phyloP scores from a whole-genome alignment of 2,888 invertebrate genomes.

The Drosophila conformis region DNA sequence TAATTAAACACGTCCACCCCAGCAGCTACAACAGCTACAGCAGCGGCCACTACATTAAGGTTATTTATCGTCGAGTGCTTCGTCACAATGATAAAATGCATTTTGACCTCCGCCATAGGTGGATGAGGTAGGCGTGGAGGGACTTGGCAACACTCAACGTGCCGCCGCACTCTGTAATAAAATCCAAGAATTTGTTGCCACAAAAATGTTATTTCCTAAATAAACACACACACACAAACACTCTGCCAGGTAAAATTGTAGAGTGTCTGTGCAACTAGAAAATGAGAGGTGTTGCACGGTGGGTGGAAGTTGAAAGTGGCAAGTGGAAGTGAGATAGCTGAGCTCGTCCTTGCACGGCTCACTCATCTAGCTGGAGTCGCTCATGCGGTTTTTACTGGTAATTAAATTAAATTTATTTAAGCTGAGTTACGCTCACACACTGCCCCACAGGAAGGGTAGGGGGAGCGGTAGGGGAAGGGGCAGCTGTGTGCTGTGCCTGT shows the following conservation, averaged over 20 bases:
- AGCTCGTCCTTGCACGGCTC: conserved; percentile 60
- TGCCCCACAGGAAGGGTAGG: conserved; percentile 14
- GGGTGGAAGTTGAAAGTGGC: neutral
- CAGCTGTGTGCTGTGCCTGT: conserved; percentile 24
- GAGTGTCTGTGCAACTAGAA: conserved; percentile 16
- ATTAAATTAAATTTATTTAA: conserved; percentile 82
- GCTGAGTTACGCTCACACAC: conserved; percentile 66
- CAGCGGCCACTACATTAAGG: conserved; percentile 75
- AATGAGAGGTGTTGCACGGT: neutral
- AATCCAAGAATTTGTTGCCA: conserved; percentile 82
- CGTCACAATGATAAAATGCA: conserved; percentile 77
- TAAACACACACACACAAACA: conserved; percentile 44
- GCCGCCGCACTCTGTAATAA: conserved; percentile 75
- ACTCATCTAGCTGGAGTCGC: conserved; percentile 67
- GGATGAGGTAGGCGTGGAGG: conserved; percentile 12
- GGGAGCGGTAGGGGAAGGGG: neutral
- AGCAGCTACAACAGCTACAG: conserved; percentile 38
- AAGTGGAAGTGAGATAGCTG: conserved; percentile 36
- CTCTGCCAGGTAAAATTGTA: conserved; percentile 41
- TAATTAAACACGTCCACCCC: conserved; percentile 64
- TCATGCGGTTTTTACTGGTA: conserved; percentile 82
- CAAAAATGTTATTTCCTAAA: conserved; percentile 81
- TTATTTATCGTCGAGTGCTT: conserved; percentile 72
- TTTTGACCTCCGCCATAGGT: conserved; percentile 61
- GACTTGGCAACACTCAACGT: conserved; percentile 53